Percentiles rank a stretch among this genome's conserved stretches.
Evolutionary conservation across 2,888 invertebrate genomes (phyloP).

Genomic region (Hemaris fuciformis): DNA sequence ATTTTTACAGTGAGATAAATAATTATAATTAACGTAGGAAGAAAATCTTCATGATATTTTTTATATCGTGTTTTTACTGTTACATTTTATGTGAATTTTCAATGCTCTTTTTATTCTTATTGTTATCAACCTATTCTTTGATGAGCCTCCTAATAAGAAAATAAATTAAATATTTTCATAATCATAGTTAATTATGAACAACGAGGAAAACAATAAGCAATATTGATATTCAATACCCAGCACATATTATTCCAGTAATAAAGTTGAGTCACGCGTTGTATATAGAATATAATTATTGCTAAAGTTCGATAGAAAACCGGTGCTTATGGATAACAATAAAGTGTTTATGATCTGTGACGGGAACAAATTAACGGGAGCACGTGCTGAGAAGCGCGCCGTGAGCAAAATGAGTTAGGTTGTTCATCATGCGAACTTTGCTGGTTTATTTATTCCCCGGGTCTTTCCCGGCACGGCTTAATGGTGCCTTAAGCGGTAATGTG

Average conservation of each 20-base stretch:
- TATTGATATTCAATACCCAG: neutral
- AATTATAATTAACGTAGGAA: no score
- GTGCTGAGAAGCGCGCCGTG: slow-evolving; percentile 39
- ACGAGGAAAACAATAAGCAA: no score
- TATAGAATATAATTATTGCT: slow-evolving; percentile 31
- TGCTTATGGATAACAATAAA: slow-evolving; percentile 64
- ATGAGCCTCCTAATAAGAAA: no score
- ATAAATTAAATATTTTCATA: no score
- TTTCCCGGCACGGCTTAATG: slow-evolving; percentile 62
- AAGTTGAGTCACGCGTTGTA: slow-evolving; percentile 17
- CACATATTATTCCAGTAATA: neutral
- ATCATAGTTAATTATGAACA: neutral
- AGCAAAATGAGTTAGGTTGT: slow-evolving; percentile 47
- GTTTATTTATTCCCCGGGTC: slow-evolving; percentile 63
- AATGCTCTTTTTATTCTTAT: no score
- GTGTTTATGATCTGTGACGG: slow-evolving; percentile 65
- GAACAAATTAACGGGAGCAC: slow-evolving; percentile 66
- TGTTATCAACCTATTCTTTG: no score
- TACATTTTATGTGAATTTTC: no score
- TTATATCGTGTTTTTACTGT: no score
- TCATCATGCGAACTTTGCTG: slow-evolving; percentile 62
- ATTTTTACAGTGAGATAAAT: no score
- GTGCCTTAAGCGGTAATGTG: slow-evolving; percentile 77
- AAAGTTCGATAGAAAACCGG: slow-evolving; percentile 31
- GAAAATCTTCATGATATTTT: no score